Conservation (phyloP, 2,888 invertebrate genomes). For the Laspeyria flexula region DNA sequence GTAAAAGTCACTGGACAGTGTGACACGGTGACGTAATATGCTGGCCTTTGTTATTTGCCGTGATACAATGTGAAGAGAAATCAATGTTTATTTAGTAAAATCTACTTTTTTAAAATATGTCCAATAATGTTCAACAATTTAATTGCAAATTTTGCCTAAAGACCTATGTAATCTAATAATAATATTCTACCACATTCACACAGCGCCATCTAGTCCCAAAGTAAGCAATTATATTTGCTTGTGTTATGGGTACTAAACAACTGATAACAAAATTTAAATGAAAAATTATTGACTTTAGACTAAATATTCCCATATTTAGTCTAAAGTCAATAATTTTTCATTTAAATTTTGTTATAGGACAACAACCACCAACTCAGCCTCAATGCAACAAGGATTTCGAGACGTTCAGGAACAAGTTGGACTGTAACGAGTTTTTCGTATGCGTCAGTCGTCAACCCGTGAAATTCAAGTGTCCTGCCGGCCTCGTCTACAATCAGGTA, state of each 20-base stretch:
- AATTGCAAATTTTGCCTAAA: no score
- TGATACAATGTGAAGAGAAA: conserved; percentile 4
- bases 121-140: no score
- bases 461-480: conserved; percentile 88
- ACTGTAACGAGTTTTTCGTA: conserved; percentile 89
- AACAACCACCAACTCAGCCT: conserved; percentile 27
- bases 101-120: not conserved
- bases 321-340: no score
- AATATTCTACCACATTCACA: no score
- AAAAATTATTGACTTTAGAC: no score
- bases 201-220: no score
- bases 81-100: not conserved
- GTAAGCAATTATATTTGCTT: no score
- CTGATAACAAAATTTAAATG: not conserved
- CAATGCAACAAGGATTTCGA: conserved; percentile 86
- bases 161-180: no score
- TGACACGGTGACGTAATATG: conserved; percentile 10
- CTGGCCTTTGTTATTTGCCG: conserved; percentile 1
- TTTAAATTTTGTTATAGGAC: conserved; percentile 20
- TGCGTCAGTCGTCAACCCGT: conserved; percentile 86
- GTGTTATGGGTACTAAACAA: no score
- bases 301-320: no score
- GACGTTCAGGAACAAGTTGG: conserved; percentile 85
- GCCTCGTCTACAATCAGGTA: conserved; percentile 87
- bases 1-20: conserved; percentile 40